These are phyloP conservation scores for Eriosoma lanigerum DNA, from an alignment of 1,140 invertebrate species.

Conservation along the genomic window DNA sequence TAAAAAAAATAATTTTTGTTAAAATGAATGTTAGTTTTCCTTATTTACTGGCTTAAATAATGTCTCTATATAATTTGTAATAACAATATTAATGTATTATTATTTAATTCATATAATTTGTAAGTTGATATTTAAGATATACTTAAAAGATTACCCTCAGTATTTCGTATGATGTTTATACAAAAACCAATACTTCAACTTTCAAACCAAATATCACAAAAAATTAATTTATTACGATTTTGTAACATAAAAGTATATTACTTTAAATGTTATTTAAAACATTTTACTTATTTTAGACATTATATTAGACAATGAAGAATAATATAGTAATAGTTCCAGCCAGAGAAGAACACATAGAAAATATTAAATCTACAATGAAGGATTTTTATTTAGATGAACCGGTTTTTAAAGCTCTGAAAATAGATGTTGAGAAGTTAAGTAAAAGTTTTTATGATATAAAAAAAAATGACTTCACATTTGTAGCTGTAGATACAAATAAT, in stretches of 20 bases:
- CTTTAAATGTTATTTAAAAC: background rate
- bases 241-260: background rate
- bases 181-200: conserved; percentile 7
- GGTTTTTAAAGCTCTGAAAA: conserved; percentile 27
- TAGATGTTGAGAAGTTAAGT: conserved; percentile 33
- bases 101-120: background rate
- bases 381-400: conserved; percentile 39
- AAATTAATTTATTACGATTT: background rate
- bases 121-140: background rate
- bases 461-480: background rate
- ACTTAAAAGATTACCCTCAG: background rate
- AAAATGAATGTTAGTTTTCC: background rate
- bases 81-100: background rate
- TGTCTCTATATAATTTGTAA: background rate
- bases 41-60: conserved; percentile 15
- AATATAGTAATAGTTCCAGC: conserved; percentile 27
- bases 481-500: conserved; percentile 36
- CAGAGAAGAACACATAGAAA: background rate
- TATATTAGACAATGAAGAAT: background rate
- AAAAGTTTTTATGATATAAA: background rate
- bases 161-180: background rate
- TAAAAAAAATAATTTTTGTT: background rate
- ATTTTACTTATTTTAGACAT: background rate
- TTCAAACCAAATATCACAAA: background rate
- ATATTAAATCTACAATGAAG: conserved; percentile 21